Base-by-base conservation (phyloP, 2,113 vertebrate genomes). In the Platichthys stellatus region DNA sequence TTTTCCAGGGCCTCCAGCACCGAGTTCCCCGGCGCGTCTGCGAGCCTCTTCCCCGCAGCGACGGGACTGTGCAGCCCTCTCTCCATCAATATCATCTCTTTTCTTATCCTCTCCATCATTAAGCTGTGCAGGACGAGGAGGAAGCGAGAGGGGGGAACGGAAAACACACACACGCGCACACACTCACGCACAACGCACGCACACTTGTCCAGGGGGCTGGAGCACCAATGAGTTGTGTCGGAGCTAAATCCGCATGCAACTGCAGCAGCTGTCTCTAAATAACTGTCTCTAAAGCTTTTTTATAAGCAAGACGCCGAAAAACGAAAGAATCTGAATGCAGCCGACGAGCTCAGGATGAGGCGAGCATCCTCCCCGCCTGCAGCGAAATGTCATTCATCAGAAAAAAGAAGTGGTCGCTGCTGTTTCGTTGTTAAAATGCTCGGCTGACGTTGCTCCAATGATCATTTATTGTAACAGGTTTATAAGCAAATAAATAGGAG, bases 391-490 rank as follows among this genome's bases (percentile, higher is more conserved):
- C 96, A 98, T 97, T 98, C 96, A 98, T 98, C 96, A 99, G 96
- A 96, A 93, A 96, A 93, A 98, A 97, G 96, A 92, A 43, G 61
- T 62, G 90, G 8, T 88, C 86, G 93, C 94, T 91, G 96, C 90
- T 93, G 93, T 51, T 94, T 96, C 96, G 97, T 96, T 96, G 97
- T 97, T 97, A 97, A 97, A 96, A 96, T 96, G 96, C 95, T 96
- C 95, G 95, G 96, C 96, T 97, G 97, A 98, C 96, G 97, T 96
- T 90, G 95, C 96, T 96, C 95, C 96, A 98, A 98, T 97, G 97
- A 98, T 98, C 97, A 98, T 99, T 98, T 99, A 98, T 99, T 99
- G 97, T 98, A 99, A 98, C 96, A 97, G 97, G 96, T 98, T 99
- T 98, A 98, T 98, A 98, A 98, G 97, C 97, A 99, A 99, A 99